A percentile compares a stretch with the other conserved stretches of the same genome.
Conservation (phyloP, 2,113 vertebrate genomes). For the Perognathus longimembris region DNA sequence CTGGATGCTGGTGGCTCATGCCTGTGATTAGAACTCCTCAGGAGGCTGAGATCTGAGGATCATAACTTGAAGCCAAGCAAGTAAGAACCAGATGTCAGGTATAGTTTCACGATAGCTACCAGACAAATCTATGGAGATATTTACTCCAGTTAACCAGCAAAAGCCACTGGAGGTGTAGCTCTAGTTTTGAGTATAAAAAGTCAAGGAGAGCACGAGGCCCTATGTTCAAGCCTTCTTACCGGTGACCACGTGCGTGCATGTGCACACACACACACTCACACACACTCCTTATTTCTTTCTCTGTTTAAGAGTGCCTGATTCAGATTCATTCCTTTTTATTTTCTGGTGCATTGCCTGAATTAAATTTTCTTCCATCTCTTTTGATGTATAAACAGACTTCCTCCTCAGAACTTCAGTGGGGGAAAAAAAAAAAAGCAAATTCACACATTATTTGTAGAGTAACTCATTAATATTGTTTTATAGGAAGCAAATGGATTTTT, state of each 20-base stretch:
- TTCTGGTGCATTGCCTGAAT: not conserved
- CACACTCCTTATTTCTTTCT: not conserved
- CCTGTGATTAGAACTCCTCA: too few species aligned
- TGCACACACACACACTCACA: too few species aligned
- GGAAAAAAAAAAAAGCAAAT: slow-evolving; percentile 28
- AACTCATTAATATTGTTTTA: not conserved
- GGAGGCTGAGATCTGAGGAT: too few species aligned
- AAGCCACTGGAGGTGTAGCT: not conserved
- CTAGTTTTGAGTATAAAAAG: not conserved
- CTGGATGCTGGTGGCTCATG: too few species aligned
- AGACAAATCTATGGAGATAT: too few species aligned
- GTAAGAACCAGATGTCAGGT: too few species aligned
- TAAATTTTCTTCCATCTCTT: slow-evolving; percentile 2
- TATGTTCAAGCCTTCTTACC: too few species aligned
- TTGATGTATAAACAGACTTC: not conserved
- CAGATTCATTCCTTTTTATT: not conserved
- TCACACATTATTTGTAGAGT: not conserved
- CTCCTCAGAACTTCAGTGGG: not conserved
- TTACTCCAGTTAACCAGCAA: not conserved
- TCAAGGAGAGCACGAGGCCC: not conserved
- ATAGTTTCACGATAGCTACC: too few species aligned
- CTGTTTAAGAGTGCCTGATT: not conserved
- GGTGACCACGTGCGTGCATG: too few species aligned
- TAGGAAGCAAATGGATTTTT: not conserved
- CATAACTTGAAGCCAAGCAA: too few species aligned